Evolutionary conservation across 2,888 invertebrate species (phyloP), one percentile per base, ranked within the genome.

Genomic region (Drosophila mimica): DNA sequence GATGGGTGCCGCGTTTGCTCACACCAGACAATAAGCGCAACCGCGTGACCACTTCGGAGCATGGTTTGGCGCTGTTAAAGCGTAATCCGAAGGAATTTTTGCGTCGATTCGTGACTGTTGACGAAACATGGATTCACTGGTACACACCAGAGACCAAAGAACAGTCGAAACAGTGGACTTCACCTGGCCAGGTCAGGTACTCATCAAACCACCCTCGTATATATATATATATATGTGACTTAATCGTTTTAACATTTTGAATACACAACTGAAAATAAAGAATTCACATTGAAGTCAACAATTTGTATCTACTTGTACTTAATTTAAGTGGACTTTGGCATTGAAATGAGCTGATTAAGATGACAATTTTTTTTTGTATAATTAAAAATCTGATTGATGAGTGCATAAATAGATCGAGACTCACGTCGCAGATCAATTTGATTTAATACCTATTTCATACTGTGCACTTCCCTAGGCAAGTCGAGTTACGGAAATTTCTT

Each of bases 401-500:
- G 15, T 30, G 15, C 38, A n/a, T 48, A 34, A 28, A 20, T 15
- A 31, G n/a, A 43, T 6, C 17, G 25, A n/a, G 11, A 36, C 9
- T 9, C 4, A 25, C 25, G 17, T 7, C 8, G 5, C 4, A n/a
- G 38, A 13, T 38, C 38, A 38, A 56, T 34, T 28, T n/a, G n/a
- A 36, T 59, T 31, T n/a, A 20, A 25, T 15, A 48, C 25, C 33
- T 40, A 33, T 33, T 65, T 34, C 28, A 36, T 28, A 20, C 30
- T 20, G 46, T 63, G 28, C 20, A 30, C 43, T 51, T 53, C 30
- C 17, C 7, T 17, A 25, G 25, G 33, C 28, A 46, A 46, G 28
- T 56, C 58, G 3, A 36, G 33, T 75, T 75, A 76, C 68, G 73
- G 73, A 76, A 76, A 56, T 49, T 6, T 56, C 17, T 52, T 52